Percentiles rank a stretch among this genome's conserved stretches.
Evolutionary conservation across 92 coral and sea anemone genomes (phyloP).

Genomic region (Micromussa lordhowensis): DNA sequence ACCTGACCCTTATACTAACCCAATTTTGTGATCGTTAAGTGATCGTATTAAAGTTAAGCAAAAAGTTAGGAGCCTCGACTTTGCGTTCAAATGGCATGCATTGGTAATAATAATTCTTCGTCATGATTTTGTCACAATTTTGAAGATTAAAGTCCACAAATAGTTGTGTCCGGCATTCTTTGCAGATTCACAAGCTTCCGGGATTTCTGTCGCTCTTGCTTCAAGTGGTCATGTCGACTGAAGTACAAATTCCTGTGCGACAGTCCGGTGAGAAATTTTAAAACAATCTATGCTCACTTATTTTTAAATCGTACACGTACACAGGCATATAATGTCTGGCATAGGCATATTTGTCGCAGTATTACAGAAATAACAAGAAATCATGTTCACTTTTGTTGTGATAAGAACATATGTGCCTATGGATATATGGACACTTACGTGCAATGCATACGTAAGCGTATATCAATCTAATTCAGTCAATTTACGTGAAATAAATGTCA

Average conservation of each 20-base stretch:
- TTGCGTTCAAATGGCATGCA: not conserved
- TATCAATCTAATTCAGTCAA: not conserved
- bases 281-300: not conserved
- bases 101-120: not conserved
- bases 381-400: not conserved
- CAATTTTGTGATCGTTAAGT: not conserved
- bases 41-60: not conserved
- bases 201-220: constrained; percentile 89
- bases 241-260: constrained; percentile 83
- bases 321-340: not conserved
- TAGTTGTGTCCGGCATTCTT: not conserved
- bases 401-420: not conserved
- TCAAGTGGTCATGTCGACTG: constrained; percentile 94
- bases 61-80: not conserved
- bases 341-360: not conserved
- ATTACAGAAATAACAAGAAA: not conserved
- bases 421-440: not conserved
- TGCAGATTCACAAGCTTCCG: constrained; percentile 78
- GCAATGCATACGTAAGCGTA: not conserved
- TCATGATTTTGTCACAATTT: constrained; percentile 11
- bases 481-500: not conserved
- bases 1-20: not conserved
- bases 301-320: not conserved
- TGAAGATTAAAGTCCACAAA: not conserved
- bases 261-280: constrained; percentile 82